phyloP scores from a whole-genome alignment of 1,140 invertebrate species.

The Listronotus oregonensis region DNA sequence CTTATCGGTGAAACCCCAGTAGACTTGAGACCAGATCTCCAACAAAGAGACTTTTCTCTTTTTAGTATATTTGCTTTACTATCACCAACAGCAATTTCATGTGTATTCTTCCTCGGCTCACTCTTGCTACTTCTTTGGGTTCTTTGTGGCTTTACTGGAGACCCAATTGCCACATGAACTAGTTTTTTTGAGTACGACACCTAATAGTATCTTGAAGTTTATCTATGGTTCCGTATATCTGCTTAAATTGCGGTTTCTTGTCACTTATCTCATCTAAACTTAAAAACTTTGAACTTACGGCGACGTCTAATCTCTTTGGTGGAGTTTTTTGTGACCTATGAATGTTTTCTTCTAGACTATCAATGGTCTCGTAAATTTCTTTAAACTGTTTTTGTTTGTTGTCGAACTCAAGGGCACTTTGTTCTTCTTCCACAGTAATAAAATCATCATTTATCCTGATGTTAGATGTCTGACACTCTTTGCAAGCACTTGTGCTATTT shows the following conservation, averaged over 20 bases:
- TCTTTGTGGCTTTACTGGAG: neutral
- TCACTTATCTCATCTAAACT: neutral
- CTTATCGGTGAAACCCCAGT: slow-evolving; percentile 20
- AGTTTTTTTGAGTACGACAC: neutral
- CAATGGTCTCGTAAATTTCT: slow-evolving; percentile 15
- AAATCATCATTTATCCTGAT: neutral
- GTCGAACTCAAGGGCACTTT: neutral
- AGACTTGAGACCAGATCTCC: neutral
- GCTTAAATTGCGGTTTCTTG: neutral
- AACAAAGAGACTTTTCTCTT: neutral
- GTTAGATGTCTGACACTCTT: slow-evolving; percentile 11
- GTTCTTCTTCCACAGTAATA: neutral
- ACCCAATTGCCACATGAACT: slow-evolving; percentile 10
- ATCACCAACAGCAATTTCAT: slow-evolving; percentile 7
- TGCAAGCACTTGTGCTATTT: neutral
- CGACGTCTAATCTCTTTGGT: neutral
- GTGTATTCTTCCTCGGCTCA: neutral
- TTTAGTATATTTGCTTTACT: neutral
- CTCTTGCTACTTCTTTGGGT: neutral
- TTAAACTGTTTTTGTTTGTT: slow-evolving; percentile 15
- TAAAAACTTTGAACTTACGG: neutral
- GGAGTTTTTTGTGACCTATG: neutral
- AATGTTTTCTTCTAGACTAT: slow-evolving; percentile 14
- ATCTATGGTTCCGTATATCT: neutral
- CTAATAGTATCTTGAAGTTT: neutral